Conservation (phyloP, 2,888 invertebrate genomes). For the Bombylius discolor region DNA sequence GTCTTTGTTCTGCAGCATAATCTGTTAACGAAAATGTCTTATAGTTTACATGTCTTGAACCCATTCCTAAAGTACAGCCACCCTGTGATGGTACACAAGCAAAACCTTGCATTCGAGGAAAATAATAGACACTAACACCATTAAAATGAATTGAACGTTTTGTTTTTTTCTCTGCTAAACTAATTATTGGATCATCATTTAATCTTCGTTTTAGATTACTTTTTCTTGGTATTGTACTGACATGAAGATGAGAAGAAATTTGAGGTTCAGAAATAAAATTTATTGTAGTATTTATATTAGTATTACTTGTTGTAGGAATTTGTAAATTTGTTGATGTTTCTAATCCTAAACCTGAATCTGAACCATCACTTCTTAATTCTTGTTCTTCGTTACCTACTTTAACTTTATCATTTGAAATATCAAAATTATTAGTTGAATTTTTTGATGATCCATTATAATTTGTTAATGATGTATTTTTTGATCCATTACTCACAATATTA, state of each 20-base stretch:
- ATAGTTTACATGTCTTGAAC: conserved; percentile 51
- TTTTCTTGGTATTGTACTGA: conserved; percentile 28
- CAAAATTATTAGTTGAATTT: neutral
- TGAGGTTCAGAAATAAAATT: neutral
- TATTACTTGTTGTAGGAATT: conserved; percentile 12
- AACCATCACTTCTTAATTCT: conserved; percentile 61
- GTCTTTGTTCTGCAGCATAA: conserved; percentile 77
- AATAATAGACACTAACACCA: conserved; percentile 88
- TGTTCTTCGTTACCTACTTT: conserved; percentile 38
- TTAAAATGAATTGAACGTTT: conserved; percentile 80
- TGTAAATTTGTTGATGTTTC: conserved; percentile 41
- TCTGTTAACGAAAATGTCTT: conserved; percentile 73
- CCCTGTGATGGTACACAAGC: conserved; percentile 85
- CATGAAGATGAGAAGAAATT: neutral
- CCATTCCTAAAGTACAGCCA: conserved; percentile 89
- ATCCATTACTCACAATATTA: neutral
- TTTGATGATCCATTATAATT: neutral
- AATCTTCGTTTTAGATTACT: conserved; percentile 56
- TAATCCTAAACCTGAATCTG: conserved; percentile 70
- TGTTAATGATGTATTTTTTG: neutral
- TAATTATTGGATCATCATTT: conserved; percentile 12
- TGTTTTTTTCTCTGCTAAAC: conserved; percentile 41
- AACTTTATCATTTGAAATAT: neutral
- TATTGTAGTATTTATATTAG: conserved; percentile 15
- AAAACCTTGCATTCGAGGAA: conserved; percentile 84